These are phyloP conservation scores for Centropus bengalensis DNA, from an alignment of 2,113 vertebrate genomes.

Conservation along the genomic window DNA sequence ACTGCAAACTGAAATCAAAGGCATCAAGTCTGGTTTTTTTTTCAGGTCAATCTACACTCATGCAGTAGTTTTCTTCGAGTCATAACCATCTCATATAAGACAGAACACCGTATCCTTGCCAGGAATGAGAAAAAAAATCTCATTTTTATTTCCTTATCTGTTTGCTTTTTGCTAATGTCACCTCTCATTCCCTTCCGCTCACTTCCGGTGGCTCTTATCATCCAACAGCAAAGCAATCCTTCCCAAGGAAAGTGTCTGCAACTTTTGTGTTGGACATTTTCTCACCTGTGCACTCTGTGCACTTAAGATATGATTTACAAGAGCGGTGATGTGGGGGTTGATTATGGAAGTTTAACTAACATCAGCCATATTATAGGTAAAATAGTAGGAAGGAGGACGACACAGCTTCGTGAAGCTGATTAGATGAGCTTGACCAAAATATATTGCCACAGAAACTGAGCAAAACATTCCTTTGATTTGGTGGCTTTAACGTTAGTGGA, in stretches of 20 bases:
- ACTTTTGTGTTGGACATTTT: neutral
- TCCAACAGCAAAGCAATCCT: slow-evolving; percentile 51
- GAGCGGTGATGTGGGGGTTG: neutral
- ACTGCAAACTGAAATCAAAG: neutral
- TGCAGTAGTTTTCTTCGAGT: slow-evolving; percentile 50
- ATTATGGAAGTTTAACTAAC: neutral
- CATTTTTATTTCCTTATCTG: slow-evolving; percentile 70
- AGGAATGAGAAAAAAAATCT: slow-evolving; percentile 66
- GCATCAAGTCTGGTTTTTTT: neutral
- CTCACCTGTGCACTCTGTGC: neutral
- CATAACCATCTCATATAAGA: neutral
- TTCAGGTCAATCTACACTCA: neutral
- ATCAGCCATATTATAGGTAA: neutral
- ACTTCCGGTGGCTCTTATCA: slow-evolving; percentile 63
- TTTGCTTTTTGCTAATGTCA: slow-evolving; percentile 63
- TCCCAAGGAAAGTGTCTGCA: neutral
- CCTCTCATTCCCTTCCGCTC: slow-evolving; percentile 31
- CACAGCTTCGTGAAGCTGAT: neutral
- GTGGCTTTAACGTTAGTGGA: neutral
- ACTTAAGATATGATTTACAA: neutral
- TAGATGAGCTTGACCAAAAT: neutral
- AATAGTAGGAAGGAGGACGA: neutral
- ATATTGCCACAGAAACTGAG: neutral
- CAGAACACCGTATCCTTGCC: slow-evolving; percentile 40
- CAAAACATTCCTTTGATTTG: neutral